Evolutionary conservation across 2,888 invertebrate genomes (phyloP), one percentile per base, ranked within the genome.

Genomic region (Amblyjoppa fuscipennis): DNA sequence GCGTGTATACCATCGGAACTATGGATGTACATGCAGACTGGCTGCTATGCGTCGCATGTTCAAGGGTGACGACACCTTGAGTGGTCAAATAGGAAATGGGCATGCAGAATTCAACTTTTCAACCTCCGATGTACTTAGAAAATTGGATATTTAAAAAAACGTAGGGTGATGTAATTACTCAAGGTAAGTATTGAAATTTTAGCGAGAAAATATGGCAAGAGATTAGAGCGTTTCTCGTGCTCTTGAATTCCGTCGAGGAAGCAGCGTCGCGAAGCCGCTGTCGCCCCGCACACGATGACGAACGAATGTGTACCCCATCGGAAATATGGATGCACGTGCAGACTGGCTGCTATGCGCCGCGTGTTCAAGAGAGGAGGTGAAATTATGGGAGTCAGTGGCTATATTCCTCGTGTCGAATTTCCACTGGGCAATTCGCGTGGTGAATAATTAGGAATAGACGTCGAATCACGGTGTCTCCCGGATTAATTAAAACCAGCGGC

Each of bases 361-460:
- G 64, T 64, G 68, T 11, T n/a, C n/a, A 41, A 41, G 38, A 41
- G 41, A 41, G 68, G 41, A 41, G 41, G 11, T 11, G 59, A 64
- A 59, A 59, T 59, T 51, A 49, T 68, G 70, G 61, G 75, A 83
- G 70, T 53, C 20, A n/a, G 78, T 70, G 28, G 69, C 69, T 38
- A n/a, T 41, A n/a, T 41, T 68, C 82, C 51, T 79, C 76, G 84
- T 82, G 80, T 80, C 77, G 84, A 82, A 81, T 85, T 85, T 82
- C 78, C 86, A 82, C 49, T 51, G 81, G 85, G 85, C 84, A 87
- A 86, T 88, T 88, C 85, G 78, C 87, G 87, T 82, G 87, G 80
- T 81, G 85, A 84, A 87, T 88, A 88, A 88, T 88, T 88, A 88
- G 87, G 87, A 88, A 83, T 85, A 87, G 87, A 88, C 84, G 87